Evolutionary conservation across 2,113 vertebrate species (phyloP), one percentile per base, ranked within the genome.

Genomic region (Tamias sibiricus): DNA sequence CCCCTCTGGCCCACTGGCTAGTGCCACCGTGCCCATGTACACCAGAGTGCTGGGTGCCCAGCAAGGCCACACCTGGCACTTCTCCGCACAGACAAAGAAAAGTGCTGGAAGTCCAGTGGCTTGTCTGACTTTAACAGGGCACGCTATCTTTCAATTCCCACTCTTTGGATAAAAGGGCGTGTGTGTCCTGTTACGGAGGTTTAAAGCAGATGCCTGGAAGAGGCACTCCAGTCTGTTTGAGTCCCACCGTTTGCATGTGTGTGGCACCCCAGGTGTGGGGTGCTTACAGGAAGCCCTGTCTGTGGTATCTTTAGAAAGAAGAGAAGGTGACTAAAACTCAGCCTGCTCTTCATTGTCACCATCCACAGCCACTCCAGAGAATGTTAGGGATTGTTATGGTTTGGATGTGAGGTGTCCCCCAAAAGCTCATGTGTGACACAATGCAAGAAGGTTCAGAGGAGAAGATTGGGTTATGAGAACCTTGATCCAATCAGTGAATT

Each of bases 1-100:
- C 9, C 66, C 66, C 26, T 28, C 54, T 68, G 26, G 35, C 54
- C 52, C 30, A 8, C 4, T 35, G 40, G 28, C 47, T 87, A 4
- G 71, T 0, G 49, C 22, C 71, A 66, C 49, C 42, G 44, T 64
- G 35, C 8, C 62, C 37, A 14, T 6, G 32, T 17, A 14, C n/a
- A 11, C 37, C 37, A 30, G 32, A 19, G 28, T 16, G 8, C 32
- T 26, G 4, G 14, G 42, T 59, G 10, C 52, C 40, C 26, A 81
- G 24, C 0, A 4, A 81, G 14, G 11, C 17, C 6, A 37, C 42
- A 30, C 24, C 24, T 28, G 35, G 47, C 0, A 0, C 59, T 62
- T 35, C 76, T 4, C 49, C 26, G n/a, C 35, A 26, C 82, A n/a
- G n/a, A n/a, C n/a, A 85, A 59, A 81, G 54, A 17, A 35, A 76